These are phyloP conservation scores for Mesorhabditis sp. DNA, from an alignment of 2,888 invertebrate genomes.

Conservation along the genomic window DNA sequence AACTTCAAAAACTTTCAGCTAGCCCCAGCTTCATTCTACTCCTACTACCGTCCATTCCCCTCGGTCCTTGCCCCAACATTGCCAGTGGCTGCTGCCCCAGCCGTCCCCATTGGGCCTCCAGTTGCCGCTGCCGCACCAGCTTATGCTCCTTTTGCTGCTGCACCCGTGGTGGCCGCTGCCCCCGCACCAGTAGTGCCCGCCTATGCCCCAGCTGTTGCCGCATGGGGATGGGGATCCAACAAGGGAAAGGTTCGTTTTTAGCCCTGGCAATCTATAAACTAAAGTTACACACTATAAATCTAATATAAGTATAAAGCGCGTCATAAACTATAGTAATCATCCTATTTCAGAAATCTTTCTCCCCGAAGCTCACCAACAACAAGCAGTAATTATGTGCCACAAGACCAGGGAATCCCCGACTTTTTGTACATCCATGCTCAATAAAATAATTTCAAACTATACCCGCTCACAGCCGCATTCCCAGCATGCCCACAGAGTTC, in stretches of 20 bases:
- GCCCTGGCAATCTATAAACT: background rate
- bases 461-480: too few species aligned
- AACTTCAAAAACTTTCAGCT: background rate
- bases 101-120: constrained; percentile 3
- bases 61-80: constrained; percentile 1
- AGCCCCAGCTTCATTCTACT: constrained; percentile 1
- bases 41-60: constrained; percentile 3
- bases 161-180: too few species aligned
- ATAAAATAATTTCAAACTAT: too few species aligned
- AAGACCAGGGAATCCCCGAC: too few species aligned
- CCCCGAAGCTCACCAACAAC: too few species aligned
- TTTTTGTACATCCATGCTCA: too few species aligned
- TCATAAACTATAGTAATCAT: too few species aligned
- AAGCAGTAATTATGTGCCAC: too few species aligned
- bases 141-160: background rate
- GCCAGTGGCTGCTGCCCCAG: constrained; percentile 1
- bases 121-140: background rate
- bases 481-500: constrained; percentile 12
- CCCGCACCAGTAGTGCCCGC: constrained; percentile 1
- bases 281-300: too few species aligned
- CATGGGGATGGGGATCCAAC: background rate
- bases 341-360: too few species aligned
- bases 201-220: background rate
- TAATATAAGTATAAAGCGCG: too few species aligned
- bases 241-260: background rate